Evolutionary conservation across 1,140 invertebrate species (phyloP), one percentile per base, ranked within the genome.

Genomic region (Brachionus koreanus): DNA sequence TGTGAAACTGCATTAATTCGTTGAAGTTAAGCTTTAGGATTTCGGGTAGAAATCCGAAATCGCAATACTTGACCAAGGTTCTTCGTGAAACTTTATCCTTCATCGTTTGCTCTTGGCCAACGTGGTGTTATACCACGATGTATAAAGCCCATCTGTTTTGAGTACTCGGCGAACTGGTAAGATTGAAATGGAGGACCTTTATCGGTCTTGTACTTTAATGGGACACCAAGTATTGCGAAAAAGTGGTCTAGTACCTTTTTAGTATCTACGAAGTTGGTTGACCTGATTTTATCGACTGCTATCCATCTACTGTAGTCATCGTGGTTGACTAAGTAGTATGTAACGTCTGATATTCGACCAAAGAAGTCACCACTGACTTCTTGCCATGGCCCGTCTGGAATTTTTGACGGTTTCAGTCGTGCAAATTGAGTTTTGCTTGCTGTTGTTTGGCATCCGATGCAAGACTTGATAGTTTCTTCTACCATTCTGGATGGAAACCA

Each of bases 111-210:
- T 76, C 39, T 83, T 43, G 83, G 69, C 25, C 72, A 65, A 52
- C 46, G 9, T 75, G 83, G 83, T 43, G 83, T 85, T 84, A 83
- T 81, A 33, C 35, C 23, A 23, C 67, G 83, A 76, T 84, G 83
- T 7, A 5, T 61, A 33, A 85, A 83, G 12, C 82, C 76, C 23
- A 72, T 19, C 43, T 83, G 33, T 35, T 79, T 82, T 5, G 74
- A 49, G 77, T 75, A 84, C 12, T 79, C 25, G 13, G 33, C 33
- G 69, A 84, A 84, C 19, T 82, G 43, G 19, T 33, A 23, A 0
- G 82, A 76, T 10, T 77, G 84, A 37, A 84, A 84, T 57, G 77
- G 79, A 19, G 83, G 76, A 10, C 29, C 29, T 1, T 29, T 29
- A 3, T 29, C 29, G 3, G 29, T 29, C 1, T 29, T 29, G 29